Percentiles rank a stretch among this genome's conserved stretches.
Conservation (phyloP, 2,888 invertebrate genomes). For the Drosophila macrothrix region DNA sequence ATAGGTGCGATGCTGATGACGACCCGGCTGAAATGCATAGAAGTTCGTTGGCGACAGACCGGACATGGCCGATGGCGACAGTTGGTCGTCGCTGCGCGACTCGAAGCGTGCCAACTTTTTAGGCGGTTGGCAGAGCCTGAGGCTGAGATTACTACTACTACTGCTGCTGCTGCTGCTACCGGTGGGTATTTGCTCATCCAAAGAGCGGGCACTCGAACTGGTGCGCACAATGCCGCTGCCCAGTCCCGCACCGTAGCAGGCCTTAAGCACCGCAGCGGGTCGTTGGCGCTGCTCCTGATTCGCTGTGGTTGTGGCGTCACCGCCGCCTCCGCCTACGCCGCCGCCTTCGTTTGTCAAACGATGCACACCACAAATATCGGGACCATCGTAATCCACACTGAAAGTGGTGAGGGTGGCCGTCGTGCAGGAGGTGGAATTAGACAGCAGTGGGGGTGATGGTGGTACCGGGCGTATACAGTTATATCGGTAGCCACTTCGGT, state of each 20-base stretch:
- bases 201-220: constrained; percentile 54
- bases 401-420: constrained; percentile 73
- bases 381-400: constrained; percentile 62
- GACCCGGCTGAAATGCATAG: constrained; percentile 66
- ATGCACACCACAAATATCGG: constrained; percentile 57
- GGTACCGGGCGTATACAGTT: constrained; percentile 1
- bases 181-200: constrained; percentile 50
- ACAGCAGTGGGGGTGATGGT: constrained; percentile 19
- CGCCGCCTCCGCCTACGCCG: neutral
- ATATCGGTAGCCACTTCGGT: constrained; percentile 50
- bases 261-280: constrained; percentile 33
- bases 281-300: constrained; percentile 23
- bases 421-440: constrained; percentile 58
- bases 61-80: constrained; percentile 36
- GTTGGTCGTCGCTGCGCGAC: constrained; percentile 11
- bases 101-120: constrained; percentile 57
- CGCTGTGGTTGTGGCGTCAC: constrained; percentile 12
- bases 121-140: constrained; percentile 49
- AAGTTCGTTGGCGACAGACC: constrained; percentile 66
- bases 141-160: constrained; percentile 25
- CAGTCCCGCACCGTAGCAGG: constrained; percentile 9
- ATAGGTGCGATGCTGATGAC: constrained; percentile 64
- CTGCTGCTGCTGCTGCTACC: constrained; percentile 15
- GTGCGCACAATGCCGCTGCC: constrained; percentile 39
- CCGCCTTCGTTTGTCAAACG: constrained; percentile 31